These are phyloP conservation scores for Drosophila oshimai DNA, from an alignment of 1,140 invertebrate genomes.

Conservation along the genomic window DNA sequence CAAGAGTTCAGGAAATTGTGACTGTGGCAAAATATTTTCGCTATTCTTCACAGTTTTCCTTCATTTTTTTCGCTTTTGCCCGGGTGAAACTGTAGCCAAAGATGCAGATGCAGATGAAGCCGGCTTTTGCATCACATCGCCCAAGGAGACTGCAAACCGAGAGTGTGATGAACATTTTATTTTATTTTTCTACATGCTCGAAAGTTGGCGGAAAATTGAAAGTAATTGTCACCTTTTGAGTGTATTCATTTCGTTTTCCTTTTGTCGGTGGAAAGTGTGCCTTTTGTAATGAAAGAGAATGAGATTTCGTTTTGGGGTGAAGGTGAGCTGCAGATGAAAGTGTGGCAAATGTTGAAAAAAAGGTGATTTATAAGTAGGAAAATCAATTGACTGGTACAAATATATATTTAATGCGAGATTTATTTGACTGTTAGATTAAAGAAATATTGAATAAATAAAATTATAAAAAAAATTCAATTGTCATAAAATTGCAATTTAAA, in stretches of 20 bases:
- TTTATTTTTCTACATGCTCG: slow-evolving; percentile 16
- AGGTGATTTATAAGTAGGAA: not conserved
- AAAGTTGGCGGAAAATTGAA: slow-evolving; percentile 64
- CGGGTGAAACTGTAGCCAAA: slow-evolving; percentile 61
- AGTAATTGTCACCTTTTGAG: slow-evolving; percentile 75
- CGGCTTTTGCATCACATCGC: slow-evolving; percentile 24
- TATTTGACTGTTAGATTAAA: not conserved
- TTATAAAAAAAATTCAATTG: not conserved
- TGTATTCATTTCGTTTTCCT: slow-evolving; percentile 38
- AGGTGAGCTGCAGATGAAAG: slow-evolving; percentile 54
- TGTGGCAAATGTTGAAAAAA: not conserved
- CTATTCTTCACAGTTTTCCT: slow-evolving; percentile 30
- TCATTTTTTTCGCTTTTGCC: slow-evolving; percentile 11
- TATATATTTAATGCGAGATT: not conserved
- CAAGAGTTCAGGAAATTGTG: slow-evolving; percentile 78
- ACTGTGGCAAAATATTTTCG: slow-evolving; percentile 67
- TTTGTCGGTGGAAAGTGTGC: slow-evolving; percentile 43
- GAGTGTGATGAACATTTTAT: slow-evolving; percentile 20
- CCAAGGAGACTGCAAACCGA: slow-evolving; percentile 11
- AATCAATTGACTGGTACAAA: not conserved
- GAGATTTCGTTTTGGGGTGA: slow-evolving; percentile 31
- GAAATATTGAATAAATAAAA: not conserved
- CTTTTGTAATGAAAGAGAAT: slow-evolving; percentile 29
- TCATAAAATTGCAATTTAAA: no score
- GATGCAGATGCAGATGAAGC: slow-evolving; percentile 18